phyloP scores from a whole-genome alignment of 2,113 vertebrate species.

The Ceuthmochares aereus region DNA sequence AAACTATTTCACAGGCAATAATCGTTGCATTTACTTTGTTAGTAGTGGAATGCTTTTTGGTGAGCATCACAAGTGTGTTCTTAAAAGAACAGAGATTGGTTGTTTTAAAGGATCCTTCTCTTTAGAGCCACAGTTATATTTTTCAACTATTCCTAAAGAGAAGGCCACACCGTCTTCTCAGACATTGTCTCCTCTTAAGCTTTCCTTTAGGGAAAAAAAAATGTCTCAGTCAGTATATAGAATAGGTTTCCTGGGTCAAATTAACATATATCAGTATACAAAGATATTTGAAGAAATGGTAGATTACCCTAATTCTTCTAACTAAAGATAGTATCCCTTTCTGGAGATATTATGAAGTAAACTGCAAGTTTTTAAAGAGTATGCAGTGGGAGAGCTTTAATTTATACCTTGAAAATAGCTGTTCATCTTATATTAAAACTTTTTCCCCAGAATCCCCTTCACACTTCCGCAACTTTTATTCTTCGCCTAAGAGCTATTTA shows the following conservation, averaged over 20 bases:
- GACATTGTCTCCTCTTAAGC: background rate
- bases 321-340: background rate
- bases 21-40: background rate
- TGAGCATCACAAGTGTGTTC: background rate
- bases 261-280: background rate
- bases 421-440: background rate
- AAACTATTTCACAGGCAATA: background rate
- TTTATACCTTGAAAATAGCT: background rate
- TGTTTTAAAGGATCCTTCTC: background rate
- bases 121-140: background rate
- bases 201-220: background rate
- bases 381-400: fast-evolving
- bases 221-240: background rate
- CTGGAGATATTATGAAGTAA: background rate
- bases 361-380: background rate
- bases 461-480: background rate
- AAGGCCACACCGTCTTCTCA: background rate
- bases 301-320: background rate
- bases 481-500: background rate
- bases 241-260: background rate
- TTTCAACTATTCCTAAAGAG: background rate
- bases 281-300: background rate
- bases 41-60: background rate
- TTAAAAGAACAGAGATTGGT: background rate
- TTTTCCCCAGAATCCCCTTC: fast-evolving